phyloP scores from a whole-genome alignment of 2,113 vertebrate genomes.

The Ellobius talpinus region DNA sequence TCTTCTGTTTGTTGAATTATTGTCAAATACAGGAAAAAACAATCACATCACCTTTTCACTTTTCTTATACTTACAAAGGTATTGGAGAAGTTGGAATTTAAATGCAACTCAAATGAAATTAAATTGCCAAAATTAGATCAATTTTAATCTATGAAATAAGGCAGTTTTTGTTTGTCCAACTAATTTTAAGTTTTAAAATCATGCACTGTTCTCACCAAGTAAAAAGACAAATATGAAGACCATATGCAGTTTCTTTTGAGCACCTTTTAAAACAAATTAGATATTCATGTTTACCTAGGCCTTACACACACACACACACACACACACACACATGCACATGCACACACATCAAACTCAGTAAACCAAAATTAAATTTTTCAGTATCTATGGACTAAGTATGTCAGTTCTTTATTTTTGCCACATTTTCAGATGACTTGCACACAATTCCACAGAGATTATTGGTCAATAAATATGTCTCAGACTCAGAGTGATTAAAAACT shows the following conservation, averaged over 20 bases:
- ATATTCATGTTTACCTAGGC: neutral
- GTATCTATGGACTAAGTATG: neutral
- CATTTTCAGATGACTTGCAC: neutral
- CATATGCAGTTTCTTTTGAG: neutral
- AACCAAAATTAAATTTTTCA: neutral
- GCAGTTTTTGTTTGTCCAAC: neutral
- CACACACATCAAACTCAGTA: neutral
- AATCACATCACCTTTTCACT: neutral
- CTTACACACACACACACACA: neutral
- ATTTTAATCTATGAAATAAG: neutral
- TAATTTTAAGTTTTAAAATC: neutral
- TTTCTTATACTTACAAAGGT: neutral
- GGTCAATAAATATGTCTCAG: slow-evolving; percentile 46
- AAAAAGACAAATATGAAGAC: neutral
- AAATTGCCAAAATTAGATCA: neutral
- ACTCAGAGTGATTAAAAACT: slow-evolving; percentile 1
- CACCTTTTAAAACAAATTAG: neutral
- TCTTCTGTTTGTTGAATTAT: neutral
- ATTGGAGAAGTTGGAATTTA: neutral
- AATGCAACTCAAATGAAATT: neutral
- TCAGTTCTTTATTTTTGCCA: neutral
- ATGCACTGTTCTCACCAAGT: neutral
- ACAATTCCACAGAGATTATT: neutral
- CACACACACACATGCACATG: neutral
- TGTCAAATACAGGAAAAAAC: neutral